Evolutionary conservation across 1,140 invertebrate species (phyloP).

Genomic region (Ptiloglossa arizonensis): DNA sequence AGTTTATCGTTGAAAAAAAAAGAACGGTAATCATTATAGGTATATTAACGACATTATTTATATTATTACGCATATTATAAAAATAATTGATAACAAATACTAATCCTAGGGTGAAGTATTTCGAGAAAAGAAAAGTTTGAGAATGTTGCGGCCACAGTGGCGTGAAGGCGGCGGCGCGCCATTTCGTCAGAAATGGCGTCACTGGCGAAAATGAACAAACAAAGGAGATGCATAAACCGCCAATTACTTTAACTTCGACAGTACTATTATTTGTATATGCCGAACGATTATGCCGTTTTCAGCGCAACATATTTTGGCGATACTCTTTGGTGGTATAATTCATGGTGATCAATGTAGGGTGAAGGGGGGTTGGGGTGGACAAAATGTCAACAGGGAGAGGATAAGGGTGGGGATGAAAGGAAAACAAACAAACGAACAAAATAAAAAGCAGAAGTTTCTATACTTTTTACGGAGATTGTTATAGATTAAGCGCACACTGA

Average conservation of each 20-base stretch:
- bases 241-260: constrained; percentile 82
- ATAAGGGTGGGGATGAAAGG: constrained; percentile 64
- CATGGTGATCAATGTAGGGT: constrained; percentile 69
- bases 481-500: constrained; percentile 81
- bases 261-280: constrained; percentile 82
- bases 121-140: constrained; percentile 57
- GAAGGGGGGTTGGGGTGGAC: neutral
- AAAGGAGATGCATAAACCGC: constrained; percentile 76
- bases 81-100: constrained; percentile 78
- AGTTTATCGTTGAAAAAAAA: constrained; percentile 78
- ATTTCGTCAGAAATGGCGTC: constrained; percentile 63
- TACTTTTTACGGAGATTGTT: constrained; percentile 82
- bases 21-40: constrained; percentile 79
- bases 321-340: constrained; percentile 76
- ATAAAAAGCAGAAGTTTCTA: constrained; percentile 80
- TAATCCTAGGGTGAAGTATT: constrained; percentile 78
- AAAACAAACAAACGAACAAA: constrained; percentile 75
- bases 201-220: constrained; percentile 45
- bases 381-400: constrained; percentile 33
- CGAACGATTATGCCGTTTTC: constrained; percentile 81
- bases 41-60: constrained; percentile 81
- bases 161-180: constrained; percentile 64
- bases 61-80: constrained; percentile 81
- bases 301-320: constrained; percentile 80
- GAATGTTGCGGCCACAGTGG: constrained; percentile 64